Percentiles rank a stretch among this genome's conserved stretches.
Conservation (phyloP, 2,113 vertebrate genomes). For the Xiphophorus maculatus region DNA sequence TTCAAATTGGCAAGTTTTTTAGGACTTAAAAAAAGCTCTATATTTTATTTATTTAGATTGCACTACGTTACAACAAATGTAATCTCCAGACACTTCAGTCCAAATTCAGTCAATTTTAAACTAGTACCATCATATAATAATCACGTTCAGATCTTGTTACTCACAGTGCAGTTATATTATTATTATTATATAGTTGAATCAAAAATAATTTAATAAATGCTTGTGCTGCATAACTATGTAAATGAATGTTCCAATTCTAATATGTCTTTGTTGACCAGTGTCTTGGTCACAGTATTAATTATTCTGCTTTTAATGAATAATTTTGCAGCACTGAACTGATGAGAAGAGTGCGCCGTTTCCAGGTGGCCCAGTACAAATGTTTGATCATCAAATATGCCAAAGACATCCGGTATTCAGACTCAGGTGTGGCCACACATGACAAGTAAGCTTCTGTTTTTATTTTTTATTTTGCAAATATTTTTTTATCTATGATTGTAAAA, state of each 20-base stretch:
- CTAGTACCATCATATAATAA: no score
- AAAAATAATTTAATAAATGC: neutral
- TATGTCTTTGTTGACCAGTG: neutral
- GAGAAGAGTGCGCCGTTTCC: constrained; percentile 90
- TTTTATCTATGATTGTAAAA: no score
- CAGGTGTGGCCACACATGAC: constrained; percentile 90
- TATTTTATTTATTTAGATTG: no score
- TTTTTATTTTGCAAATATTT: no score
- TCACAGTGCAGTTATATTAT: neutral
- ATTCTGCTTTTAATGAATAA: neutral
- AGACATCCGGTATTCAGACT: constrained; percentile 86
- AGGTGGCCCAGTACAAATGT: constrained; percentile 91
- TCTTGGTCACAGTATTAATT: neutral
- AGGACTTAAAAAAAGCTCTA: neutral
- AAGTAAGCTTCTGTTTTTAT: constrained; percentile 71
- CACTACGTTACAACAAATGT: neutral
- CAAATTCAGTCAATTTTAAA: neutral
- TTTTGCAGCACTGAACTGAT: constrained; percentile 91
- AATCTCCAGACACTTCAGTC: neutral
- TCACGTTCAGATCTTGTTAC: neutral
- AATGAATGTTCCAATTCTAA: neutral
- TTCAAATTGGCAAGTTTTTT: no score
- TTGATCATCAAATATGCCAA: constrained; percentile 93
- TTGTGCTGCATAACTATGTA: neutral
- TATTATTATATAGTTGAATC: neutral